phyloP scores from a whole-genome alignment of 2,797 vertebrate species.

The Bucorvus abyssinicus region DNA sequence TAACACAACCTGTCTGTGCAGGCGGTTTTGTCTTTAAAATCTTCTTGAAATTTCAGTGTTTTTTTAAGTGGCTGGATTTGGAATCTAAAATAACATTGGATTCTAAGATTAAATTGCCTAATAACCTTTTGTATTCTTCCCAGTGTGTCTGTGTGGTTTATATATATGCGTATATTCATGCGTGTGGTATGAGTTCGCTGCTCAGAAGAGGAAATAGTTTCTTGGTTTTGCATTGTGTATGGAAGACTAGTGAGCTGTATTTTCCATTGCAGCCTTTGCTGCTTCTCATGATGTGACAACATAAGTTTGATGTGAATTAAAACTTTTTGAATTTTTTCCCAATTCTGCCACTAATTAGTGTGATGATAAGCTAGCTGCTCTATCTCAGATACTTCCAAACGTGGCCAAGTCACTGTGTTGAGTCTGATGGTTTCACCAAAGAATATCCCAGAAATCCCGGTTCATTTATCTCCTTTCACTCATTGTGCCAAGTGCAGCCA shows the following conservation, averaged over 20 bases:
- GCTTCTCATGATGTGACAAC: not conserved
- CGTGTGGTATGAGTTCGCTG: not conserved
- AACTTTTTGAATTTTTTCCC: not conserved
- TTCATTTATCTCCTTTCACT: not conserved
- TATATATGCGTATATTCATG: accelerated
- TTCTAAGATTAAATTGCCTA: not conserved
- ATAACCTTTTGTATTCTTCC: not conserved
- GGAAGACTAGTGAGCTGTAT: not conserved
- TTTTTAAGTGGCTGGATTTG: not conserved
- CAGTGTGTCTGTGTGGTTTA: not conserved
- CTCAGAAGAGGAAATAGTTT: not conserved
- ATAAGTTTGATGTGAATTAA: not conserved
- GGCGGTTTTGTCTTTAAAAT: not conserved
- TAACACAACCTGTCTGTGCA: not conserved
- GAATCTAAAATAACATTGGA: not conserved
- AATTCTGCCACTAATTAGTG: not conserved
- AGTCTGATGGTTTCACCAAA: not conserved
- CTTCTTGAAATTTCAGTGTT: not conserved
- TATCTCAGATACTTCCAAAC: not conserved
- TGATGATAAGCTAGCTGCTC: not conserved
- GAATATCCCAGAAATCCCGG: not conserved
- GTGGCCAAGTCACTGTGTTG: not conserved
- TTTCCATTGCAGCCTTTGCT: not conserved
- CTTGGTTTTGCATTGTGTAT: not conserved
- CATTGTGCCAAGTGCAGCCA: not conserved